Evolutionary conservation across 2,888 invertebrate species (phyloP).

Genomic region (Agrochola lychnidis): DNA sequence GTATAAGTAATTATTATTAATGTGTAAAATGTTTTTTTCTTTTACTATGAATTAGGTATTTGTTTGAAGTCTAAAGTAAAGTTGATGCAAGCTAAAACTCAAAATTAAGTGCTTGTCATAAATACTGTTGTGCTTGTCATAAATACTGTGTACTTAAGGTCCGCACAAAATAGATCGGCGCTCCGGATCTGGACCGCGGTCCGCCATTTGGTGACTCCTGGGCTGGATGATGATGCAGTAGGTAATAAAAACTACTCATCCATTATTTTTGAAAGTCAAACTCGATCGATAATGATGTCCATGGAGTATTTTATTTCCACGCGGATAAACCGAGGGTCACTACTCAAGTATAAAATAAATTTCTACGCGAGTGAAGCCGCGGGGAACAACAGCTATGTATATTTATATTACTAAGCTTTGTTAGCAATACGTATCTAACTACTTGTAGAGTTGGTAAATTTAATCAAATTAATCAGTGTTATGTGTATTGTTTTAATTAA

Average conservation of each 20-base stretch:
- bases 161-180: too few species aligned
- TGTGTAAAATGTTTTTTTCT: too few species aligned
- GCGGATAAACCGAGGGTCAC: slow-evolving; percentile 29
- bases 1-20: too few species aligned
- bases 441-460: neutral
- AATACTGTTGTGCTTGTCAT: too few species aligned
- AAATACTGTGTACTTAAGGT: too few species aligned
- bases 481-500: slow-evolving; percentile 1
- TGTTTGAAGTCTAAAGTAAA: too few species aligned
- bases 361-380: slow-evolving; percentile 31
- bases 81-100: too few species aligned
- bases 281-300: slow-evolving; percentile 12
- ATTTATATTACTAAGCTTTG: slow-evolving; percentile 8
- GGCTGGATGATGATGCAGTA: neutral
- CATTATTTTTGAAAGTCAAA: slow-evolving; percentile 6
- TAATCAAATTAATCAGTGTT: neutral
- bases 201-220: too few species aligned
- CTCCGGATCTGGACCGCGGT: too few species aligned
- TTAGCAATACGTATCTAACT: neutral
- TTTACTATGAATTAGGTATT: too few species aligned
- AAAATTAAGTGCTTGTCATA: neutral
- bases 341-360: slow-evolving; percentile 51
- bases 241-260: neutral
- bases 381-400: neutral
- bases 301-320: slow-evolving; percentile 39